phyloP scores from a whole-genome alignment of 2,113 vertebrate species.

The Cettia cetti region DNA sequence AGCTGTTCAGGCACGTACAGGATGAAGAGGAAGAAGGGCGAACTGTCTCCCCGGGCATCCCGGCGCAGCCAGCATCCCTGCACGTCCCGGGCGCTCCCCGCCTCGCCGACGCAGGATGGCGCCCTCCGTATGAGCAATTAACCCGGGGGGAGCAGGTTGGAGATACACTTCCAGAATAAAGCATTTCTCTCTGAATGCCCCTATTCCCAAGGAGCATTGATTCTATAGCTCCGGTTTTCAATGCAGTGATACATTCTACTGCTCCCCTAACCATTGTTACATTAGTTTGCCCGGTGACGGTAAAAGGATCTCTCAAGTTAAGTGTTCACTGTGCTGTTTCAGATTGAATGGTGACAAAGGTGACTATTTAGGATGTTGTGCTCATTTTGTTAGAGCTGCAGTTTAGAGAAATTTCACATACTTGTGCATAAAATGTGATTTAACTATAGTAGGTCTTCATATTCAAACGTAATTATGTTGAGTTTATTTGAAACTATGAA shows the following conservation, averaged over 20 bases:
- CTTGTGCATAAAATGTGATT: background rate
- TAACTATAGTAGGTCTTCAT: too few species aligned
- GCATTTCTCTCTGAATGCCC: background rate
- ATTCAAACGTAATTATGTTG: background rate
- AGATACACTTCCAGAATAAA: background rate
- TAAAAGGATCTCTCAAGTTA: background rate
- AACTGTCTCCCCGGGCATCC: too few species aligned
- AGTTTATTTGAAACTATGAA: background rate
- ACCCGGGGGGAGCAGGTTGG: background rate
- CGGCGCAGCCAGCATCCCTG: background rate
- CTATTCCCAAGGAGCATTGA: rapidly evolving
- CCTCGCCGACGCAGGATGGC: conserved; percentile 71
- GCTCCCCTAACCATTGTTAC: too few species aligned
- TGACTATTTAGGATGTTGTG: background rate
- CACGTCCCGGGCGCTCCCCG: background rate
- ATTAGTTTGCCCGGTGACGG: background rate
- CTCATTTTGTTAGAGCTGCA: background rate
- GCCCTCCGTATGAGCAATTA: conserved; percentile 66
- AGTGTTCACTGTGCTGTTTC: too few species aligned
- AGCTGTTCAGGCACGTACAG: rapidly evolving
- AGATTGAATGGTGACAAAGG: background rate
- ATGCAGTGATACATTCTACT: background rate
- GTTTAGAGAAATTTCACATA: too few species aligned
- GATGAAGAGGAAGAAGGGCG: too few species aligned
- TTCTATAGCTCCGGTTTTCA: background rate